Conservation (phyloP, 2,888 invertebrate genomes). For the Glomeris marginata region DNA sequence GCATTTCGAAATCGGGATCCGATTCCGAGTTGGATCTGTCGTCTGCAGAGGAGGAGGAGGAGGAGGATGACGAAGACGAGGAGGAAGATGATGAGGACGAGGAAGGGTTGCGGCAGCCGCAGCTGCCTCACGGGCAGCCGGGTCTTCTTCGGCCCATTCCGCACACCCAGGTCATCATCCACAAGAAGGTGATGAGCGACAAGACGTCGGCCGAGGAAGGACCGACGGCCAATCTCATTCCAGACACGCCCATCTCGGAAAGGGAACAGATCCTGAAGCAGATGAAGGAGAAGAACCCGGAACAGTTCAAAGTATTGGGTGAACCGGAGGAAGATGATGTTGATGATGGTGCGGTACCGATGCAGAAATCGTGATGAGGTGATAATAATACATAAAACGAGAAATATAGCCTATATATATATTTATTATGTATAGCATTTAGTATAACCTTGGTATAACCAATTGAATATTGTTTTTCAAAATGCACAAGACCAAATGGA, state of each 20-base stretch:
- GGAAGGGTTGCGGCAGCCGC: background rate
- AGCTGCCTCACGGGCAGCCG: too few species aligned
- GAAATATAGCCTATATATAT: too few species aligned
- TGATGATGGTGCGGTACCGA: conserved; percentile 16
- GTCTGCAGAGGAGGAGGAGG: background rate
- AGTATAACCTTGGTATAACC: too few species aligned
- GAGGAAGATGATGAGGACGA: conserved; percentile 6
- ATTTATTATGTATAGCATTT: too few species aligned
- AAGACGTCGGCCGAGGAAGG: background rate
- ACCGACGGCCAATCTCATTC: background rate
- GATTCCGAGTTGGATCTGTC: too few species aligned
- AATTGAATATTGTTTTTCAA: too few species aligned
- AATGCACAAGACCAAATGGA: too few species aligned
- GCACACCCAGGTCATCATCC: conserved; percentile 1
- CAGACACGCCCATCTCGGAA: background rate
- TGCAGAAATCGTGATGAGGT: too few species aligned
- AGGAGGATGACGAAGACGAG: background rate
- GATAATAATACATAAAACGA: too few species aligned
- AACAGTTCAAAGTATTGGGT: background rate
- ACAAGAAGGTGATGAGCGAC: conserved; percentile 2
- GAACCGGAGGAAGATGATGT: conserved; percentile 12
- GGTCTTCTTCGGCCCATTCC: background rate
- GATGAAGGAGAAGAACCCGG: background rate
- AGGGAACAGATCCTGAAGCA: conserved; percentile 1
- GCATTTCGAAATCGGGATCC: too few species aligned